Conservation (phyloP, 1,140 invertebrate genomes). For the Orius insidiosus region DNA sequence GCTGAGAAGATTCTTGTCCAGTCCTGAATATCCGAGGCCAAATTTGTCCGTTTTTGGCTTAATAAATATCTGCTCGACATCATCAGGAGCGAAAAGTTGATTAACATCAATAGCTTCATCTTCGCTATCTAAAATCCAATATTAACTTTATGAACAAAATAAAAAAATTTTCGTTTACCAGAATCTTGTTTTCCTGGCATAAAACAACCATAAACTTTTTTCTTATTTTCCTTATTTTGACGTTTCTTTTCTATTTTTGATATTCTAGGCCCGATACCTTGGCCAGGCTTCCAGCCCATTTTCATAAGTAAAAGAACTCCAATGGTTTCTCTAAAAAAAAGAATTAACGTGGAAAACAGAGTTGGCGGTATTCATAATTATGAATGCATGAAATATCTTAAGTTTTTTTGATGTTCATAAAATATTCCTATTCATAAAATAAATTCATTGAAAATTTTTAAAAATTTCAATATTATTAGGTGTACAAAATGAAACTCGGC, state of each 20-base stretch:
- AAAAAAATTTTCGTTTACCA: no score
- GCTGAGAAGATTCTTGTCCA: conserved; percentile 37
- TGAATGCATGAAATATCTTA: no score
- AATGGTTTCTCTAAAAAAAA: conserved; percentile 56
- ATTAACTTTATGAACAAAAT: no score
- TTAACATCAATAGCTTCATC: no score
- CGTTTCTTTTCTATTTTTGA: conserved; percentile 39
- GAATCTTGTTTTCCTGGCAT: no score
- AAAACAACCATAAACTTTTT: conserved; percentile 56
- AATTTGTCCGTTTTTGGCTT: conserved; percentile 64
- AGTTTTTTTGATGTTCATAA: no score
- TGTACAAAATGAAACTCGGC: no score
- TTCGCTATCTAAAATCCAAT: no score
- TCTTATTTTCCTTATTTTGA: conserved; percentile 25
- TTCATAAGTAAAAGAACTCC: conserved; percentile 68
- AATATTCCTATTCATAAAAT: no score
- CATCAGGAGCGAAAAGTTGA: conserved; percentile 68
- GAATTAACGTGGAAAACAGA: conserved; percentile 16
- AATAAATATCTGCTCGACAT: conserved; percentile 51
- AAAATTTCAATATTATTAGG: no score
- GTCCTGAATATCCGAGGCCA: conserved; percentile 77
- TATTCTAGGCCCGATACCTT: conserved; percentile 67
- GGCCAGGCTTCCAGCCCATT: conserved; percentile 82
- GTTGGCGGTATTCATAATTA: no score
- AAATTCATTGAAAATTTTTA: no score